Percentiles rank a stretch among this genome's conserved stretches.
Conservation (phyloP, 2,888 invertebrate species). For the Diarsia rubi region DNA sequence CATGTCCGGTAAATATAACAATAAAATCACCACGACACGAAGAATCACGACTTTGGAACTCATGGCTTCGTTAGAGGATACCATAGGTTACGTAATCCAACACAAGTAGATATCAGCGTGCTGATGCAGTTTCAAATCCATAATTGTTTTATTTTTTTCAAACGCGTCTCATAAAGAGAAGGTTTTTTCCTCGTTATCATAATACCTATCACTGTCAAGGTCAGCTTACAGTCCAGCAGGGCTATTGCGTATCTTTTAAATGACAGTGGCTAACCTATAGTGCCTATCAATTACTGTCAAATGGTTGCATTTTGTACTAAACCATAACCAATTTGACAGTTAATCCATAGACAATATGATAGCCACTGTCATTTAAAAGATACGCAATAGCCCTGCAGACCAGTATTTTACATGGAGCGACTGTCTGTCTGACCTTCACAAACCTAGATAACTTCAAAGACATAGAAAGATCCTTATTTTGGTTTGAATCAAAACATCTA, state of each 20-base stretch:
- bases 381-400: too few relatives aligned
- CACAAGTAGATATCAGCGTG: neutral
- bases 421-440: neutral
- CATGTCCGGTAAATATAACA: neutral
- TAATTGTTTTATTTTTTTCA: neutral
- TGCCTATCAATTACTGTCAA: too few relatives aligned
- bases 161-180: neutral
- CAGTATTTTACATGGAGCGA: neutral
- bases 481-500: neutral
- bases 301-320: too few relatives aligned
- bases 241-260: too few relatives aligned
- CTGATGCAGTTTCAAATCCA: neutral
- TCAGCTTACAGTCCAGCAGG: neutral
- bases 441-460: neutral
- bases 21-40: too few relatives aligned
- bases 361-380: too few relatives aligned
- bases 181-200: neutral
- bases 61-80: neutral
- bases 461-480: neutral
- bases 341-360: too few relatives aligned
- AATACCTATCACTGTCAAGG: neutral
- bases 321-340: too few relatives aligned
- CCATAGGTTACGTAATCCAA: neutral
- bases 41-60: too few relatives aligned
- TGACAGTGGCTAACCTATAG: too few relatives aligned